Evolutionary conservation across 2,797 vertebrate species (phyloP), one percentile per base, ranked within the genome.

Genomic region (Pseudochirops cupreus): DNA sequence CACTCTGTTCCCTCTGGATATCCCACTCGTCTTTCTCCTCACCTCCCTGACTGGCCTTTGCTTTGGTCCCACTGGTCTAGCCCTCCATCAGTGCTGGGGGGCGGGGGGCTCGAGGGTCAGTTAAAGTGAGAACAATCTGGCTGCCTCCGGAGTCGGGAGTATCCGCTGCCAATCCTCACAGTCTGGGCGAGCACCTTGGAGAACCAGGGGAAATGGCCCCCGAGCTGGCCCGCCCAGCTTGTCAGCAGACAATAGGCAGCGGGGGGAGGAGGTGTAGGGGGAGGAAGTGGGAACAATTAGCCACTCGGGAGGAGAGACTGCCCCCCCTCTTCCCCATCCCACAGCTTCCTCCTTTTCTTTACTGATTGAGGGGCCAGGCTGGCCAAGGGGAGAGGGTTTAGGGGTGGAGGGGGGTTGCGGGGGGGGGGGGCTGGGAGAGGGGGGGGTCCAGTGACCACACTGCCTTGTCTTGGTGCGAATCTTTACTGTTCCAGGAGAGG

Each of bases 221-320:
- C 1, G 10, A 28, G 50, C 89, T 12, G 50, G 46, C 50, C 89
- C 53, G 21, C 82, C 82, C 46, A 90, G 89, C 50, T 54, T 33
- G 90, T 91, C 90, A 29, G 90, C 54, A 91, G 28, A 91, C 54
- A 91, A 91, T 91, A 55, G 29, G 29, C 90, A 55, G 54, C 29
- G 5, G 4, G 28, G 33, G 53, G 54, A 54, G 54, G 39, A 31
- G 74, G 74, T 46, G 24, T 11, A 4, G n/a, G 67, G 26, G 50
- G 54, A 91, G 90, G 90, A 91, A 53, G 90, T 55, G 50, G 28
- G 52, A 91, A 91, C 90, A 91, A 91, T 91, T 29, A n/a, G 90
- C 52, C 21, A 14, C 29, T 29, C 4, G 90, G 18, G 54, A 16
- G 50, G 31, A 31, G 28, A 55, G 28, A 14, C 54, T 31, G n/a